phyloP scores from a whole-genome alignment of 2,888 invertebrate species.

The Himalopsyche tibetana region DNA sequence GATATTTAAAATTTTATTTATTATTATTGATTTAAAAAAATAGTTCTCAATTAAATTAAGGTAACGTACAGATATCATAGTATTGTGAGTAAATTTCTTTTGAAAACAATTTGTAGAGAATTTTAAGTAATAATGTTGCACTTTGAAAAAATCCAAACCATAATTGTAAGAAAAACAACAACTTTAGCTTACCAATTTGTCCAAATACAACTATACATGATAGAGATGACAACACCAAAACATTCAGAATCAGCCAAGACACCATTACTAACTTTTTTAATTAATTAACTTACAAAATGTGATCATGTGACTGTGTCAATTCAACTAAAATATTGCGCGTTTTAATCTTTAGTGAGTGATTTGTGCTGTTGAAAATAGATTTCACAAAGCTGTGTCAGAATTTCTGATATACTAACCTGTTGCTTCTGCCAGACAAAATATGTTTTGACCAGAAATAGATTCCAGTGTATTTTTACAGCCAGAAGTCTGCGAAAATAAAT shows the following conservation, averaged over 20 bases:
- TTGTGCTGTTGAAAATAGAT: constrained; percentile 2
- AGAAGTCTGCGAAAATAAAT: background rate
- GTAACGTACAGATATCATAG: too few relatives aligned
- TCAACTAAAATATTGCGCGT: background rate
- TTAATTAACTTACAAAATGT: background rate
- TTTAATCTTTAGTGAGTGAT: background rate
- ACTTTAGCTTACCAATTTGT: constrained; percentile 47
- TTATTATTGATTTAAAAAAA: too few relatives aligned
- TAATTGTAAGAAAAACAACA: background rate
- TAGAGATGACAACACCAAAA: constrained; percentile 27
- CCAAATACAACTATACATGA: constrained; percentile 22
- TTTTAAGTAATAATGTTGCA: too few relatives aligned
- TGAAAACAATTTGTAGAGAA: too few relatives aligned
- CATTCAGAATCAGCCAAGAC: background rate
- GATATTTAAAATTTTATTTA: too few relatives aligned
- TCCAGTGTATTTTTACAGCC: background rate
- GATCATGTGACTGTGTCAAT: background rate
- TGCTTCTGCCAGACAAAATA: constrained; percentile 7
- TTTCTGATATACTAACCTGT: constrained; percentile 29
- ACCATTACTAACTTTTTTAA: background rate
- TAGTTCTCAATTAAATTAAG: too few relatives aligned
- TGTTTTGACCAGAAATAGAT: constrained; percentile 23
- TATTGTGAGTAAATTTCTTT: too few relatives aligned
- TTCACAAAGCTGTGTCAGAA: constrained; percentile 10
- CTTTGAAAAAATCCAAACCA: background rate